A percentile compares a stretch with the other conserved stretches of the same genome.
phyloP scores from a whole-genome alignment of 2,888 invertebrate species.

The Anaspis maculata region DNA sequence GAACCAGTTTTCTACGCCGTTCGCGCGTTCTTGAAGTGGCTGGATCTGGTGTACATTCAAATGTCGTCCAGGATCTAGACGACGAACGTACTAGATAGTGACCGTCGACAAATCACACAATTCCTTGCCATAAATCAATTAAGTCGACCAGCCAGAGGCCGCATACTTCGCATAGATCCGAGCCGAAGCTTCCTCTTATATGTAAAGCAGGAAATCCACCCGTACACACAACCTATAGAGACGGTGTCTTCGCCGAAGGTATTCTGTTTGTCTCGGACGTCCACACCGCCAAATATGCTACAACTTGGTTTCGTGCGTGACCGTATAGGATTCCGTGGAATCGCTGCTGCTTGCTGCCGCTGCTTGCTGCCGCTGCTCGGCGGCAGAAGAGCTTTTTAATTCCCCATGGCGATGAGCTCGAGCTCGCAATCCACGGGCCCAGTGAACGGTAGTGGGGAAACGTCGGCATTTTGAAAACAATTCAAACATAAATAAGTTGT shows the following conservation, averaged over 20 bases:
- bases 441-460: conserved; percentile 39
- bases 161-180: conserved; percentile 30
- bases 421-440: conserved; percentile 16
- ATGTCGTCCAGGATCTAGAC: too few relatives aligned
- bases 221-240: too few relatives aligned
- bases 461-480: conserved; percentile 45
- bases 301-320: conserved; percentile 6
- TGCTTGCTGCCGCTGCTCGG: too few relatives aligned
- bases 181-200: conserved; percentile 30
- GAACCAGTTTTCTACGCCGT: too few relatives aligned
- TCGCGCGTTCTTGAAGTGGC: too few relatives aligned
- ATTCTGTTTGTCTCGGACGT: conserved; percentile 12
- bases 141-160: conserved; percentile 28
- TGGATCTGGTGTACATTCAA: too few relatives aligned
- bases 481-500: conserved; percentile 46
- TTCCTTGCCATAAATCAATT: conserved; percentile 41
- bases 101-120: conserved; percentile 41
- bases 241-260: conserved; percentile 11
- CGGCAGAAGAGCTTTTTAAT: too few relatives aligned
- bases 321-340: conserved; percentile 39
- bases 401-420: conserved; percentile 30
- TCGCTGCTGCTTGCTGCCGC: conserved; percentile 33
- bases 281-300: too few relatives aligned
- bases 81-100: too few relatives aligned
- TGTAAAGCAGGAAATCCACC: conserved; percentile 32